Evolutionary conservation across 2,797 vertebrate species (phyloP).

Genomic region (Gallinago solitaria): DNA sequence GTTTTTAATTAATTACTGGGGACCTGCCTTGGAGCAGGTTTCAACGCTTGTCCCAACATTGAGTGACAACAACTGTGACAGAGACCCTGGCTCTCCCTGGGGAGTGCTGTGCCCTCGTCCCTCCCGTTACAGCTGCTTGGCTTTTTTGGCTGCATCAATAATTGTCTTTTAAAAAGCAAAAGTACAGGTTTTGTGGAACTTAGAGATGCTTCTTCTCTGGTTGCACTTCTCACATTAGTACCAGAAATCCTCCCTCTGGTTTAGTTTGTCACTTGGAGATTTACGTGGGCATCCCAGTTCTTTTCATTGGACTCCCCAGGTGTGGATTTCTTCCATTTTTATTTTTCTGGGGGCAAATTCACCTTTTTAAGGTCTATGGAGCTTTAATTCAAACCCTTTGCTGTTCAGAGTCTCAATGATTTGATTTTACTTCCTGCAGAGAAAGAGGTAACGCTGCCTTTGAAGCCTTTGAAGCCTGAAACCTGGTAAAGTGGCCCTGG

Average conservation of each 20-base stretch:
- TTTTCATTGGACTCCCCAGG: background rate
- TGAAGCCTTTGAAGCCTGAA: background rate
- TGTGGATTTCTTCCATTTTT: background rate
- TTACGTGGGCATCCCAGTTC: fast-evolving
- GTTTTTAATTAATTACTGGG: background rate
- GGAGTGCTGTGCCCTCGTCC: background rate
- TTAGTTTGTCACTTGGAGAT: background rate
- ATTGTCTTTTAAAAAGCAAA: too few species aligned
- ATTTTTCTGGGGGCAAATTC: background rate
- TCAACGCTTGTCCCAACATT: background rate
- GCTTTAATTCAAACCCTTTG: background rate
- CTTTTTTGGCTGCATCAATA: background rate
- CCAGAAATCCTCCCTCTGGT: background rate
- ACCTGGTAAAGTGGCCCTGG: background rate
- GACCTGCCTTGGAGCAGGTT: background rate
- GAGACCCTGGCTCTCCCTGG: fast-evolving
- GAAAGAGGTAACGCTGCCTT: background rate
- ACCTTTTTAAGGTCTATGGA: background rate
- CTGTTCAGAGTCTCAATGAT: background rate
- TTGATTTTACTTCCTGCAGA: background rate
- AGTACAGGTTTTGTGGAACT: background rate
- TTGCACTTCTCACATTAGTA: background rate
- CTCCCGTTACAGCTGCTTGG: background rate
- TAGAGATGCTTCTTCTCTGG: background rate
- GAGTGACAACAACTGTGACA: background rate